Conservation (phyloP, 2,888 invertebrate genomes). For the Notocelia uddmanniana region DNA sequence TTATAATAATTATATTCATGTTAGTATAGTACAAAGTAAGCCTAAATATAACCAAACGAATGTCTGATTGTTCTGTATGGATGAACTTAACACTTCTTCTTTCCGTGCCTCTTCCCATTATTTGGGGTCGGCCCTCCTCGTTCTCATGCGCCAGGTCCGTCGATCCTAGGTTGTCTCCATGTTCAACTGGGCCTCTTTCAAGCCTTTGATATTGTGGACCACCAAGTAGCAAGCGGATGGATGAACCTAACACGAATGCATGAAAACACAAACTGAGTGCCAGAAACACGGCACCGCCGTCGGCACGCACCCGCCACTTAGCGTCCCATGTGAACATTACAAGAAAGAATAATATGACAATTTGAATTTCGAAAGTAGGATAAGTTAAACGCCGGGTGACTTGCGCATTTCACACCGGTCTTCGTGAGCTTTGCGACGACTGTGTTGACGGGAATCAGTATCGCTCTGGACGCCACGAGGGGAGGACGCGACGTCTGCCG, state of each 20-base stretch:
- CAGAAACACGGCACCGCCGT: constrained; percentile 60
- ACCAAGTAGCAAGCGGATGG: too few relatives aligned
- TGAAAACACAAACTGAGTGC: constrained; percentile 57
- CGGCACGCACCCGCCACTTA: constrained; percentile 58
- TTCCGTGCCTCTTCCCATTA: too few relatives aligned
- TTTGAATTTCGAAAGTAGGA: constrained; percentile 74
- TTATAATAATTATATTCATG: too few relatives aligned
- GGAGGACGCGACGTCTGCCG: constrained; percentile 59
- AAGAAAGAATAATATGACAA: constrained; percentile 53
- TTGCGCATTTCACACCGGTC: constrained; percentile 82
- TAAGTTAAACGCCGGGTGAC: constrained; percentile 79
- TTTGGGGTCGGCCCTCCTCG: too few relatives aligned
- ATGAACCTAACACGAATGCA: constrained; percentile 52
- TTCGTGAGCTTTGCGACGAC: constrained; percentile 63
- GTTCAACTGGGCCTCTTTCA: too few relatives aligned
- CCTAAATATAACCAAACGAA: too few relatives aligned
- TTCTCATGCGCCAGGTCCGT: too few relatives aligned
- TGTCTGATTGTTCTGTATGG: too few relatives aligned
- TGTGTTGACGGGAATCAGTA: constrained; percentile 73
- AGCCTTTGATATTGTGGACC: too few relatives aligned
- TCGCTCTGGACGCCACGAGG: constrained; percentile 57
- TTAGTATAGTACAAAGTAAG: too few relatives aligned
- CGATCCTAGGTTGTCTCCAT: too few relatives aligned
- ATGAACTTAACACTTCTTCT: too few relatives aligned
- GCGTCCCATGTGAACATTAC: constrained; percentile 65